phyloP scores from a whole-genome alignment of 2,113 vertebrate species.

The Halcyon senegalensis region DNA sequence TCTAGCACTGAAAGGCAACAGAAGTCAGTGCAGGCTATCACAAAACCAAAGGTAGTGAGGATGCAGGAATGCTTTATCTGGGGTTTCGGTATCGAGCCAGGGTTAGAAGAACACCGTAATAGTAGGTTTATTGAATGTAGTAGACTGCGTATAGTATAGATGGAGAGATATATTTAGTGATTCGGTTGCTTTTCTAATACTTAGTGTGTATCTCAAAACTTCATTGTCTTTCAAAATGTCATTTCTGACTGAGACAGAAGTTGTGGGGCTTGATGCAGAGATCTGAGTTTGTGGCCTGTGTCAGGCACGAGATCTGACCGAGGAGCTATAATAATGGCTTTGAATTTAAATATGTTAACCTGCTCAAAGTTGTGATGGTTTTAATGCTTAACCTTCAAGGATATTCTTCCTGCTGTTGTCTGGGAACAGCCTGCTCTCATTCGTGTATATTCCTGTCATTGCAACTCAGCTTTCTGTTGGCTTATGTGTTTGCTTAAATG shows the following conservation, averaged over 20 bases:
- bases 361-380: background rate
- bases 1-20: background rate
- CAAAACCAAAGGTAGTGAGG: background rate
- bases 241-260: background rate
- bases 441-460: background rate
- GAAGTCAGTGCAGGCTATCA: background rate
- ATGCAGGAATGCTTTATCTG: background rate
- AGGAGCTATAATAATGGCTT: background rate
- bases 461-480: background rate
- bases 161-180: background rate
- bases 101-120: accelerated
- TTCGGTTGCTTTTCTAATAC: background rate
- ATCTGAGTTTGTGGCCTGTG: background rate
- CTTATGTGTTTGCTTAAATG: background rate
- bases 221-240: background rate
- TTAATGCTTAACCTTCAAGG: background rate
- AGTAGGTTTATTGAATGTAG: background rate
- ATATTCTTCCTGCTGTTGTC: background rate
- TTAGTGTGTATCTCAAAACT: background rate
- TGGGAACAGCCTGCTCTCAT: background rate
- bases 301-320: background rate
- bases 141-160: background rate
- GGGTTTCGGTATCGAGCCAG: background rate
- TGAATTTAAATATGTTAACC: background rate
- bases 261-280: background rate